Evolutionary conservation across 1,140 invertebrate species (phyloP), one percentile per base, ranked within the genome.

Genomic region (Achatina immaculata): DNA sequence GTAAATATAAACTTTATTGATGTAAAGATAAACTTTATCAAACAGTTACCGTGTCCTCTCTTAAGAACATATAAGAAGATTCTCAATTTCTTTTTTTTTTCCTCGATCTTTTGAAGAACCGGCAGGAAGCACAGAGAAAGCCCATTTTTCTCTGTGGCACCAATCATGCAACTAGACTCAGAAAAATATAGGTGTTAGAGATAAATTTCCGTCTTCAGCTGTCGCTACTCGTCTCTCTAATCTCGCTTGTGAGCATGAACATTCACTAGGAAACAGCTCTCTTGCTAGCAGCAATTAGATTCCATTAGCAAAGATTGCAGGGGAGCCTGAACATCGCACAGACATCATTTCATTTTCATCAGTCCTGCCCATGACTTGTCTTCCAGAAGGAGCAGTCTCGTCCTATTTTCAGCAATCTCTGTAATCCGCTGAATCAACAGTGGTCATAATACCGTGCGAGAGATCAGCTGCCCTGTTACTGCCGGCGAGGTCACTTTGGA

Each of bases 121-220:
- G 58, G 28, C 38, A 62, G 74, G 55, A 76, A 76, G 16, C 40
- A 31, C 19, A 9, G 43, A 62, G n/a, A 55, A 48, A 36, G 11
- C 19, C 74, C 38, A 65, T 65, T n/a, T n/a, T n/a, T n/a, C 74
- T 31, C 68, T 48, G 76, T 48, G 42, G n/a, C 65, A 24, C 43
- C 76, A 78, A 62, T 62, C 76, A 31, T 68, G 24, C 45, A 11
- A 40, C 58, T 1, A 7, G 6, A 38, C 7, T 28, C 58, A 34
- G 58, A 66, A 36, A 78, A 78, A 78, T 62, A 78, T 40, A n/a
- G 38, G 76, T 11, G 45, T 78, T 68, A 78, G 24, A 38, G 28
- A 1, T n/a, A n/a, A 62, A 62, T 62, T n/a, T 58, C 11, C 55
- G 4, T 4, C 31, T 28, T 62, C n/a, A 4, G 16, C 6, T 28